These are phyloP conservation scores for Cairina moschata DNA, from an alignment of 2,113 vertebrate species.

Conservation along the genomic window DNA sequence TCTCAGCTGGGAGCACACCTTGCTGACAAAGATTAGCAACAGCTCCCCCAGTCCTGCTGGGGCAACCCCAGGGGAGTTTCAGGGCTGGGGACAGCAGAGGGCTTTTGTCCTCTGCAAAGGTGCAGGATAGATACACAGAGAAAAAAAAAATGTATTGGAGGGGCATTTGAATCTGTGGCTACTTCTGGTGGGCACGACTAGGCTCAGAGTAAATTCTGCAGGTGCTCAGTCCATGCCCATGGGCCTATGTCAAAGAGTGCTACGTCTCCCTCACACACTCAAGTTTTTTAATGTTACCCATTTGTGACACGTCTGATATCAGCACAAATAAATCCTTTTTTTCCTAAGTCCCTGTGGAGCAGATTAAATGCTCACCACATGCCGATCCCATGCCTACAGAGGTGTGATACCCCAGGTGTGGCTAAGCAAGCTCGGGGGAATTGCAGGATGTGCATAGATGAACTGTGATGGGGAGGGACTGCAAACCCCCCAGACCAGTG, in stretches of 20 bases:
- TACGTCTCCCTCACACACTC: background rate
- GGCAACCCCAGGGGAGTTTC: background rate
- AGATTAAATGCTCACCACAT: rapidly evolving
- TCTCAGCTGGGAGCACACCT: background rate
- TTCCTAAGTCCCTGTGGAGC: background rate
- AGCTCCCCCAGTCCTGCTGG: background rate
- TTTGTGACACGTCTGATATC: rapidly evolving
- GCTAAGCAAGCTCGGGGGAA: background rate
- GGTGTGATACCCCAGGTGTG: background rate
- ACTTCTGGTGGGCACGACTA: background rate
- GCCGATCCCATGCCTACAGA: background rate
- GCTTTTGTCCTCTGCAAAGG: background rate
- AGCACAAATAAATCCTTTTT: background rate
- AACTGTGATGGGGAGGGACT: background rate
- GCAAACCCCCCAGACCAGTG: background rate
- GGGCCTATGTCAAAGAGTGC: background rate
- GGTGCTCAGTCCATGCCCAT: rapidly evolving
- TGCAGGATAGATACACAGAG: background rate
- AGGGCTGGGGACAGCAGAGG: background rate
- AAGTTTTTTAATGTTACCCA: background rate
- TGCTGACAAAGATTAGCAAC: background rate
- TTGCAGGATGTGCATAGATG: rapidly evolving
- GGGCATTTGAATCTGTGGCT: background rate
- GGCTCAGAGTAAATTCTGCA: background rate
- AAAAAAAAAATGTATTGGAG: background rate